Conservation (phyloP, 1,140 invertebrate genomes). For the Aricia agestis region DNA sequence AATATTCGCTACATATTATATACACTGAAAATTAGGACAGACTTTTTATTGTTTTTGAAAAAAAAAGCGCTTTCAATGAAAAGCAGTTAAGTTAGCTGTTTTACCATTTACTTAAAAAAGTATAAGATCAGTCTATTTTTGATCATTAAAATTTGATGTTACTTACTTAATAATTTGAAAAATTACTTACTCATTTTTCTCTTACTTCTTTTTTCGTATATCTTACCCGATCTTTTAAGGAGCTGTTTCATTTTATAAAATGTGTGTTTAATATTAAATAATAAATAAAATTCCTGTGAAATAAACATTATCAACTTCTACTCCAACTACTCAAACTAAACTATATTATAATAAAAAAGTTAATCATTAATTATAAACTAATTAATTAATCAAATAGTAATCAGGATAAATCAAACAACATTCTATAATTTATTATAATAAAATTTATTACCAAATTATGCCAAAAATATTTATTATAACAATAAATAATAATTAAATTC, state of each 20-base stretch:
- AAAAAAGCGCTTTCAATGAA: background rate
- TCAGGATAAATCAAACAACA: background rate
- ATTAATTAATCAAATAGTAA: background rate
- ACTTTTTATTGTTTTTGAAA: background rate
- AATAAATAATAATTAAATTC: conserved; percentile 9
- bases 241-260: no score
- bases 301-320: background rate
- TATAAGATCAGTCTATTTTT: no score
- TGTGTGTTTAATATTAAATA: no score
- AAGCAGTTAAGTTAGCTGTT: no score
- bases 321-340: background rate
- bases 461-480: background rate
- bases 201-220: no score
- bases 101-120: no score
- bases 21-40: background rate
- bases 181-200: no score
- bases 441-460: conserved; percentile 15
- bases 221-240: no score
- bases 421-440: background rate
- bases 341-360: background rate
- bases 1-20: background rate
- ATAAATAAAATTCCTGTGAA: no score
- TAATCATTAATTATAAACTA: background rate
- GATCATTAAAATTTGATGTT: no score
- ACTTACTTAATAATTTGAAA: no score